Conservation (phyloP, 2,113 vertebrate species). For the Pelmatolapia mariae region DNA sequence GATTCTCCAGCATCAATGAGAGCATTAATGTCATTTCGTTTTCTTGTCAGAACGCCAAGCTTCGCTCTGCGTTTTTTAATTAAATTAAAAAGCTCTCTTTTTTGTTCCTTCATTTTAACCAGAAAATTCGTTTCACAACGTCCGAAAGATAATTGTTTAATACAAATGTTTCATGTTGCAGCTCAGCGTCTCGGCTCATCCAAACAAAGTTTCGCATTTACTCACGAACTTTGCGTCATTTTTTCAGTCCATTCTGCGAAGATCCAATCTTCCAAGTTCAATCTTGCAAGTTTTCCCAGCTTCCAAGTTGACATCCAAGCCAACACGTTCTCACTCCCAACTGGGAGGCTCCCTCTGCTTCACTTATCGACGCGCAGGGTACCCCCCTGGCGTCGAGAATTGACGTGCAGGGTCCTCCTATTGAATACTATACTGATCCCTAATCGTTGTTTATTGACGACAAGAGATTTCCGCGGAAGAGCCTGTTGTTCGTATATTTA, state of each 20-base stretch:
- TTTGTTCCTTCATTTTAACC: neutral
- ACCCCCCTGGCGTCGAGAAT: too few relatives aligned
- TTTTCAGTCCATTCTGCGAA: neutral
- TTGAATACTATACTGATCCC: too few relatives aligned
- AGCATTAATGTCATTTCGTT: neutral
- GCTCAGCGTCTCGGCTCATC: neutral
- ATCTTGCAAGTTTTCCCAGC: fast-evolving
- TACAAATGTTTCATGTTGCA: neutral
- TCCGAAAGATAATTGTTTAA: neutral
- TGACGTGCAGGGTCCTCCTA: too few relatives aligned
- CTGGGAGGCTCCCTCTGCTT: too few relatives aligned
- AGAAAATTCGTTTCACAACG: fast-evolving
- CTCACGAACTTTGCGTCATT: neutral
- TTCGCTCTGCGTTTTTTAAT: neutral
- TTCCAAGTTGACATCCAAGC: too few relatives aligned
- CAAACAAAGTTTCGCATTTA: neutral
- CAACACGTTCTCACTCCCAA: too few relatives aligned
- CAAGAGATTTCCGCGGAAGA: too few relatives aligned
- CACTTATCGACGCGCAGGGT: too few relatives aligned
- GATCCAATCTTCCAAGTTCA: too few relatives aligned
- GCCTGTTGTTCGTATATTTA: too few relatives aligned
- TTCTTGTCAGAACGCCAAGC: neutral
- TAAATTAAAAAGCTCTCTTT: neutral
- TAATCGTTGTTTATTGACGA: too few relatives aligned
- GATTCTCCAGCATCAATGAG: neutral